Conservation (phyloP, 2,797 vertebrate species). For the Phylloscopus collybita region DNA sequence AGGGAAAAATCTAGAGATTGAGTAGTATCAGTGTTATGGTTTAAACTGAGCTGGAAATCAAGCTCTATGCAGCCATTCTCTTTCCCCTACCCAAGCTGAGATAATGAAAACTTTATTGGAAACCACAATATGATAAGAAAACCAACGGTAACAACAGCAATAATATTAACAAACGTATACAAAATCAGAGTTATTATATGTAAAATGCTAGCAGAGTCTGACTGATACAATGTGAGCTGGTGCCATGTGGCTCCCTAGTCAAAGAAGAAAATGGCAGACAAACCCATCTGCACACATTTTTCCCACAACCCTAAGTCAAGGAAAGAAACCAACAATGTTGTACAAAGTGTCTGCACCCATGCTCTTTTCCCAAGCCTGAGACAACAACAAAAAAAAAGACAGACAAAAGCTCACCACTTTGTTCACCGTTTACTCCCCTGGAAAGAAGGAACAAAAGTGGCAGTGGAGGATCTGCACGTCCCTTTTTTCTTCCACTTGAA, state of each 20-base stretch:
- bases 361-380: rapidly evolving
- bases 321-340: neutral
- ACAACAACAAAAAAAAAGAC: neutral
- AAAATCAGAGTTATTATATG: neutral
- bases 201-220: rapidly evolving
- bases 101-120: neutral
- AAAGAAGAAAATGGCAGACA: neutral
- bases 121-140: neutral
- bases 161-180: neutral
- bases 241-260: too few species aligned
- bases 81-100: neutral
- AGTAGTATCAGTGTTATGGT: neutral
- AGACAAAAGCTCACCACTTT: neutral
- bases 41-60: neutral
- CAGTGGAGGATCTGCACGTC: rapidly evolving
- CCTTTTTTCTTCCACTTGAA: neutral
- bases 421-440: neutral
- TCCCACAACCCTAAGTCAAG: neutral
- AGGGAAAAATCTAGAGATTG: neutral
- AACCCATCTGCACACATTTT: rapidly evolving
- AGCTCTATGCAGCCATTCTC: neutral
- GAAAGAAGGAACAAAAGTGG: neutral
- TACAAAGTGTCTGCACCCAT: neutral
- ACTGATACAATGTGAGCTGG: neutral
- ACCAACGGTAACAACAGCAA: rapidly evolving